These are phyloP conservation scores for Megaceryle alcyon DNA, from an alignment of 2,797 vertebrate species.

Conservation along the genomic window DNA sequence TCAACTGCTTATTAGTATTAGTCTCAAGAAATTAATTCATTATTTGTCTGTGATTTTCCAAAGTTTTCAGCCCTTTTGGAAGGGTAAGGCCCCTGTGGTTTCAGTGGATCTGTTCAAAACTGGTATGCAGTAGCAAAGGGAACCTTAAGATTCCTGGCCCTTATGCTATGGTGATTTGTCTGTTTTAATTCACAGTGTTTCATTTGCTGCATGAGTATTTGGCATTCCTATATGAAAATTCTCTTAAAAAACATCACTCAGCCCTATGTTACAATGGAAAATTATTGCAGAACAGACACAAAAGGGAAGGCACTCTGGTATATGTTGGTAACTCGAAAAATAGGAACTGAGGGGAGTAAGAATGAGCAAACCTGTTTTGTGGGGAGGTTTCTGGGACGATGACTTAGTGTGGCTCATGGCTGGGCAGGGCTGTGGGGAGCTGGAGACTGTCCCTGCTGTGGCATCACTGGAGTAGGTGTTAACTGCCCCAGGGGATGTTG, in stretches of 20 bases:
- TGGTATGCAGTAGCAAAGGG: accelerated
- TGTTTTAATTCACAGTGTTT: neutral
- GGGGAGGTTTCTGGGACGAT: accelerated
- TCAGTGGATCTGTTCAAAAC: neutral
- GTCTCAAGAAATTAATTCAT: neutral
- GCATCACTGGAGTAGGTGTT: neutral
- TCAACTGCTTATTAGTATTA: neutral
- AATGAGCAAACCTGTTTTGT: neutral
- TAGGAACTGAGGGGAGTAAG: neutral
- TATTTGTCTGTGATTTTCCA: neutral
- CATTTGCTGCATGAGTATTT: neutral
- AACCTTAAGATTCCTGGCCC: neutral
- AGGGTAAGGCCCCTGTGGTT: neutral
- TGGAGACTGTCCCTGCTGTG: accelerated
- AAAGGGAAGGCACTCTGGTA: neutral
- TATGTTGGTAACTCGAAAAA: neutral
- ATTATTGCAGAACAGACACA: neutral
- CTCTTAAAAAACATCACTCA: neutral
- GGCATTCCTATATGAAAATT: neutral
- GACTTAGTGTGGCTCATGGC: accelerated
- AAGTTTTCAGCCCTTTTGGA: neutral
- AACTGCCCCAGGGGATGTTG: accelerated
- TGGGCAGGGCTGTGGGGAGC: neutral
- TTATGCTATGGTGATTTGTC: neutral
- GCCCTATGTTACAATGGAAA: neutral